A percentile compares a stretch with the other conserved stretches of the same genome.
Evolutionary conservation across 37 sponge, comb jelly and placozoan species (phyloP).

Genomic region (Beroe forskalii): DNA sequence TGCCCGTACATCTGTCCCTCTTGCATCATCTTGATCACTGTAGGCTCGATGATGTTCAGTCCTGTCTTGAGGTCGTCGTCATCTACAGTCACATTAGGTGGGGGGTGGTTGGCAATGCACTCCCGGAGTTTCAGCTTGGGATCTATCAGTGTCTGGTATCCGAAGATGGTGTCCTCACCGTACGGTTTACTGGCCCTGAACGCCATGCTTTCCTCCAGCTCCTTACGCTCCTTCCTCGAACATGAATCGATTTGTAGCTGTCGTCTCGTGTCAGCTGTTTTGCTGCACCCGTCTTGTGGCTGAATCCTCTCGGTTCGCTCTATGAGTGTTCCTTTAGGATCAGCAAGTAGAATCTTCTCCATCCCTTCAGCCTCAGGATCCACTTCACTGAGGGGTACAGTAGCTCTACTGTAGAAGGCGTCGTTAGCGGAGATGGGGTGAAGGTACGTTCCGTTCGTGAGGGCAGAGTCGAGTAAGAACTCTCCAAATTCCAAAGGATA

Average conservation of each 20-base stretch:
- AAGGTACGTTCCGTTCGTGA: neutral
- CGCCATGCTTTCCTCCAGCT: neutral
- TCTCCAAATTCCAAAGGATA: neutral
- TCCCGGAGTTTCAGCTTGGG: neutral
- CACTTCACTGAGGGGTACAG: neutral
- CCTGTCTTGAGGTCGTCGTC: neutral
- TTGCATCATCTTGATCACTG: neutral
- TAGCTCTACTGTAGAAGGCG: neutral
- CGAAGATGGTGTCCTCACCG: neutral
- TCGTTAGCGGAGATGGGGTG: neutral
- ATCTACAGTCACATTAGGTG: neutral
- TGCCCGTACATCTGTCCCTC: neutral
- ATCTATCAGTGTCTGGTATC: neutral
- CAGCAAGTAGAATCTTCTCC: neutral
- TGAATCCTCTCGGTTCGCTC: neutral
- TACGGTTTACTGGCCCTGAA: neutral
- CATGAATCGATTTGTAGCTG: neutral
- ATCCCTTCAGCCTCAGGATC: neutral
- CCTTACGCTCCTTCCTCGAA: neutral
- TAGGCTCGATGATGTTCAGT: neutral
- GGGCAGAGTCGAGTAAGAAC: neutral
- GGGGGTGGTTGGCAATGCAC: neutral
- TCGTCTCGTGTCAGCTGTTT: neutral
- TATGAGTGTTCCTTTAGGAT: neutral
- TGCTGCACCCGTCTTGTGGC: neutral